phyloP scores from a whole-genome alignment of 1,140 invertebrate genomes.

The Papilio aristodemus region DNA sequence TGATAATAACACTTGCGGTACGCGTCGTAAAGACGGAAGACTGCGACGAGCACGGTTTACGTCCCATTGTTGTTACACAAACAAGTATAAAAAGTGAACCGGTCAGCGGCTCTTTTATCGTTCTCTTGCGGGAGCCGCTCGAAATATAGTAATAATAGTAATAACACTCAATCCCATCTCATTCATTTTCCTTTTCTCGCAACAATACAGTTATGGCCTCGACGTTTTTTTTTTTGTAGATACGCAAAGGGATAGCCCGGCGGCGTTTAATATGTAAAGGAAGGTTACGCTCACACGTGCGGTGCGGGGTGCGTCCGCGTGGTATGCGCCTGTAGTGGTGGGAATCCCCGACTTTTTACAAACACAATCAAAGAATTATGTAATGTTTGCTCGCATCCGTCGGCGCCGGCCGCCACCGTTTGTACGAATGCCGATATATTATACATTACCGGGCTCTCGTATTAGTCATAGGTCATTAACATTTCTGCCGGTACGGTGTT shows the following conservation, averaged over 20 bases:
- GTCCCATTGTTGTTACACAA: conserved; percentile 74
- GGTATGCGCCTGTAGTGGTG: conserved; percentile 74
- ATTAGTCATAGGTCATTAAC: conserved; percentile 80
- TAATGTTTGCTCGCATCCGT: conserved; percentile 77
- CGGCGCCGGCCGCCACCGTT: conserved; percentile 67
- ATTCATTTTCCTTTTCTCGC: conserved; percentile 73
- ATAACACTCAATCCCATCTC: conserved; percentile 75
- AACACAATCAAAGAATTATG: conserved; percentile 80
- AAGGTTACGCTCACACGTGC: conserved; percentile 76
- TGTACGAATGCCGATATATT: conserved; percentile 76
- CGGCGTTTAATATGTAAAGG: conserved; percentile 79
- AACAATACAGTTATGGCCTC: conserved; percentile 73
- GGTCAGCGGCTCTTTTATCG: conserved; percentile 75
- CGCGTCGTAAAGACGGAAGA: conserved; percentile 57
- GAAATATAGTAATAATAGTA: conserved; percentile 75
- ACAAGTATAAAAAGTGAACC: conserved; percentile 75
- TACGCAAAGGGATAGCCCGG: conserved; percentile 79
- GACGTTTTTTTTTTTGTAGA: conserved; percentile 69
- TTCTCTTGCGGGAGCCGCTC: conserved; percentile 64
- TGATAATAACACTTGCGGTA: conserved; percentile 34
- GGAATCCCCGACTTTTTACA: conserved; percentile 80
- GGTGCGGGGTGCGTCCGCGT: conserved; percentile 51
- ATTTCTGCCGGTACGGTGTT: conserved; percentile 69
- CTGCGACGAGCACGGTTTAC: conserved; percentile 72
- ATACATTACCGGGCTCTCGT: conserved; percentile 73